phyloP scores from a whole-genome alignment of 2,797 vertebrate genomes.

The Pseudochaenichthys georgianus region DNA sequence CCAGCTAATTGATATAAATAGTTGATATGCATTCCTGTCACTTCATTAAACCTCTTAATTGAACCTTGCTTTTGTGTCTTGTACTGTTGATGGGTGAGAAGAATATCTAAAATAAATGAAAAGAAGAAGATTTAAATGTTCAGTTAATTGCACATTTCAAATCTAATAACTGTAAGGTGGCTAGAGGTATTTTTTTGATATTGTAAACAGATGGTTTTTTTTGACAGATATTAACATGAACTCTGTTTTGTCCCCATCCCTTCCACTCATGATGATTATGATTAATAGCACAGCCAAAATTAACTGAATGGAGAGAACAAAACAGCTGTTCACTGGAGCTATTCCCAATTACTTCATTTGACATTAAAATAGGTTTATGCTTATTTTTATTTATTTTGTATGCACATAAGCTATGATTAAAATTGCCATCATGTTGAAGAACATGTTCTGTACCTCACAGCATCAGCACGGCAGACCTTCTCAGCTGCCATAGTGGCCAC shows the following conservation, averaged over 20 bases:
- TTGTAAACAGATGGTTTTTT: not conserved
- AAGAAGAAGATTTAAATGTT: not conserved
- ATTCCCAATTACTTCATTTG: not conserved
- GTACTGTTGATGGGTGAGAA: not conserved
- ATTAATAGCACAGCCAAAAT: not conserved
- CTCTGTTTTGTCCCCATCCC: not conserved
- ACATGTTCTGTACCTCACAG: not conserved
- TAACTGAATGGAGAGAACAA: not conserved
- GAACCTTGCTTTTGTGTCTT: not conserved
- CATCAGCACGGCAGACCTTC: not conserved
- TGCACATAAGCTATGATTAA: not conserved
- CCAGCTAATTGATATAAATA: too few relatives aligned
- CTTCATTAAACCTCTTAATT: not conserved
- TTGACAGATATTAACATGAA: not conserved
- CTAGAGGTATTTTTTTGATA: not conserved
- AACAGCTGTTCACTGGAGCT: not conserved
- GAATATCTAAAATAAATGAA: not conserved
- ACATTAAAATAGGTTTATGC: not conserved
- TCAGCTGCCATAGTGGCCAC: conserved; percentile 1
- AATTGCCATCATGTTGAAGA: not conserved
- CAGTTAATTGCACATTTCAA: too few relatives aligned
- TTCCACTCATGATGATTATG: too few relatives aligned
- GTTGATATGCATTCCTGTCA: too few relatives aligned
- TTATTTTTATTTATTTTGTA: not conserved
- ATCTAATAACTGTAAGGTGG: too few relatives aligned